phyloP scores from a whole-genome alignment of 2,113 vertebrate species.

The Saccopteryx bilineata region DNA sequence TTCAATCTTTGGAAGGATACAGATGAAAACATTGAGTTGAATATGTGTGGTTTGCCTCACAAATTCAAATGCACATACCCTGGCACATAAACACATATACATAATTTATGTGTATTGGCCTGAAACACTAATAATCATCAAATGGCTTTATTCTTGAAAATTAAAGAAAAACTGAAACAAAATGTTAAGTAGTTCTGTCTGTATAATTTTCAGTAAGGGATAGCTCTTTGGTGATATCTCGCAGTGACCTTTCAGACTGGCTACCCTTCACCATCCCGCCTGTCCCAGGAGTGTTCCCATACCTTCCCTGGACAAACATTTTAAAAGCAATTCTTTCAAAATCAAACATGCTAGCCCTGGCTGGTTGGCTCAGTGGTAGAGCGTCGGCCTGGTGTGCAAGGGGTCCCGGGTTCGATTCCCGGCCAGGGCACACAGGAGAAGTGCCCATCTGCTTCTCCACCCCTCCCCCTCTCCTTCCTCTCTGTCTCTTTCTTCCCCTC shows the following conservation, averaged over 20 bases:
- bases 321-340: background rate
- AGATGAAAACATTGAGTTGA: constrained; percentile 25
- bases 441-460: too few relatives aligned
- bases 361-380: too few relatives aligned
- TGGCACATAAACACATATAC: background rate
- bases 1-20: background rate
- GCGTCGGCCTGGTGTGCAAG: too few relatives aligned
- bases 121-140: background rate
- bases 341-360: background rate
- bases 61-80: background rate
- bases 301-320: background rate
- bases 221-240: background rate
- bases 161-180: background rate
- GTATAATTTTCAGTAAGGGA: background rate
- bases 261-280: background rate
- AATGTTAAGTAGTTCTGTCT: background rate
- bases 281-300: background rate
- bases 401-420: too few relatives aligned
- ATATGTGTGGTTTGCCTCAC: background rate
- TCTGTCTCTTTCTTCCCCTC: too few relatives aligned
- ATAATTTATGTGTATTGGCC: background rate
- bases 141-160: background rate
- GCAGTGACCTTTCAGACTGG: background rate
- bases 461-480: too few relatives aligned
- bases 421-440: too few relatives aligned